These are phyloP conservation scores for Macrosoma leucophasiata DNA, from an alignment of 2,888 invertebrate genomes.

Conservation along the genomic window DNA sequence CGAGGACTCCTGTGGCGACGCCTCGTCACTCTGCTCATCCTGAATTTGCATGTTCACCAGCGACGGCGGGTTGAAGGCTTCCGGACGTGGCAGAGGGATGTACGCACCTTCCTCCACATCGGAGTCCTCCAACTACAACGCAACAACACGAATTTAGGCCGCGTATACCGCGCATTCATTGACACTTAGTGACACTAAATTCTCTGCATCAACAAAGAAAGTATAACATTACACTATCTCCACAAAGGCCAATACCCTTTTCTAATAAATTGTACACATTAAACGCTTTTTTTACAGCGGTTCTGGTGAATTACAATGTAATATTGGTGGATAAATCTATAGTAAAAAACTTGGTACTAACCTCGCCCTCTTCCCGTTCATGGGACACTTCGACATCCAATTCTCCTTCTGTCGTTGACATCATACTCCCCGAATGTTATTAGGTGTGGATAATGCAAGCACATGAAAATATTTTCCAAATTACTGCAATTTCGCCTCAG, in stretches of 20 bases:
- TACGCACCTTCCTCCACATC: slow-evolving; percentile 73
- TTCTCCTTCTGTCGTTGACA: slow-evolving; percentile 78
- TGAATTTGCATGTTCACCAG: slow-evolving; percentile 72
- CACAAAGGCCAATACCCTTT: no score
- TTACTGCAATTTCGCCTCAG: no score
- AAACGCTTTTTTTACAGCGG: no score
- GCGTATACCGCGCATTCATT: no score
- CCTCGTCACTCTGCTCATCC: slow-evolving; percentile 77
- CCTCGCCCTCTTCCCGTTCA: slow-evolving; percentile 82
- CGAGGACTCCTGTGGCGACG: slow-evolving; percentile 63
- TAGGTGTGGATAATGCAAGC: slow-evolving; percentile 34
- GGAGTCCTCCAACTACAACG: slow-evolving; percentile 61
- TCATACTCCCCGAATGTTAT: slow-evolving; percentile 43
- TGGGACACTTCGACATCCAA: slow-evolving; percentile 73
- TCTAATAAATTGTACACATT: no score
- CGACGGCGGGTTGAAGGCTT: slow-evolving; percentile 67
- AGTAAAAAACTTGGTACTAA: no score
- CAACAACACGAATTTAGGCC: slow-evolving; percentile 8
- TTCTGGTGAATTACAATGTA: no score
- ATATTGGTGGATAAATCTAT: no score
- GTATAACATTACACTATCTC: no score
- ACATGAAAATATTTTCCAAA: slow-evolving; percentile 49
- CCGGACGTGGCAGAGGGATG: slow-evolving; percentile 74
- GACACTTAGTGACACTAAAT: no score
- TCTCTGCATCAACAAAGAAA: no score